Evolutionary conservation across 2,888 invertebrate species (phyloP).

Genomic region (Campoplex capitator): DNA sequence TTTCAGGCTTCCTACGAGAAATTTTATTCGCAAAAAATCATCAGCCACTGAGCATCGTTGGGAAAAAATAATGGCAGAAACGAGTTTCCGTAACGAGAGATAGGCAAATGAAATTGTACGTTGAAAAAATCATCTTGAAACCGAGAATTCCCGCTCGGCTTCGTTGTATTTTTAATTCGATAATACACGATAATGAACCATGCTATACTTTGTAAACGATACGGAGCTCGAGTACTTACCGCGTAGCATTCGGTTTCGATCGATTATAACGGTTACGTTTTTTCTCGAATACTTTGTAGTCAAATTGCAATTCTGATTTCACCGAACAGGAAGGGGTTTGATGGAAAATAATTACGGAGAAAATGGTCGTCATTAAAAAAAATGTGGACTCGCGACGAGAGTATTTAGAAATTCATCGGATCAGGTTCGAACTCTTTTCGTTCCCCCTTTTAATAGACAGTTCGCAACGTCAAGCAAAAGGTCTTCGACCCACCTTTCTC

Average conservation of each 20-base stretch:
- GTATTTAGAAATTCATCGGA: not conserved
- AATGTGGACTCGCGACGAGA: not conserved
- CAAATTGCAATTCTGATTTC: not conserved
- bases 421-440: not conserved
- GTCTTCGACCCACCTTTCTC: not conserved
- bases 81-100: not conserved
- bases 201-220: slow-evolving; percentile 9
- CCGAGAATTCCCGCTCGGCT: not conserved
- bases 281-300: not conserved
- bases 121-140: not conserved
- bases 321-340: not conserved
- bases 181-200: slow-evolving; percentile 4
- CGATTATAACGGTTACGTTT: not conserved
- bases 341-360: not conserved
- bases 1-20: not conserved
- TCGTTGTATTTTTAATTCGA: not conserved
- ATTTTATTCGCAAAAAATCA: not conserved
- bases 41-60: not conserved
- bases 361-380: not conserved
- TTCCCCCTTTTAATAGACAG: not conserved
- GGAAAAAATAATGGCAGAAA: not conserved
- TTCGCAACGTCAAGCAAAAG: not conserved
- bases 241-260: not conserved
- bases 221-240: slow-evolving; percentile 20
- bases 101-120: not conserved